Conservation (phyloP, 2,797 vertebrate genomes). For the Hoplostethus mediterraneus region DNA sequence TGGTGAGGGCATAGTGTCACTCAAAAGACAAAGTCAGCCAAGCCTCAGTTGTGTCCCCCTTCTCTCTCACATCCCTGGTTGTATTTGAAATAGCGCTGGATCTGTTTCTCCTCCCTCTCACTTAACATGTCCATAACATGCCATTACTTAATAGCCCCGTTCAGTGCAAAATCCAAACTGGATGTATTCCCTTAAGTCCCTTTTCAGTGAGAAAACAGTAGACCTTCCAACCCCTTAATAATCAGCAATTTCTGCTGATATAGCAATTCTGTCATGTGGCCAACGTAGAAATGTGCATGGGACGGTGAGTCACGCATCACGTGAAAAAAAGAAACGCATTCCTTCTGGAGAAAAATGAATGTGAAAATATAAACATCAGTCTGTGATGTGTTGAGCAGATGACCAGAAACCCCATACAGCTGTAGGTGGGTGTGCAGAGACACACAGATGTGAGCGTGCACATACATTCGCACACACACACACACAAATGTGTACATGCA, state of each 20-base stretch:
- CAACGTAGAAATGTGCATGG: slow-evolving; percentile 4
- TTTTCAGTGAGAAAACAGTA: slow-evolving; percentile 10
- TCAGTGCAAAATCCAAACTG: slow-evolving; percentile 28
- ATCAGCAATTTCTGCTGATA: slow-evolving; percentile 48
- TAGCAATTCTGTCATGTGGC: background rate
- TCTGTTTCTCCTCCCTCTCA: no score
- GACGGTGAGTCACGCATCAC: slow-evolving; percentile 42
- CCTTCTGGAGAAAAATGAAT: slow-evolving; percentile 19
- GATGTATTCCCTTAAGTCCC: slow-evolving; percentile 7
- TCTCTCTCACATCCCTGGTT: no score
- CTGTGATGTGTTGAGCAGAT: slow-evolving; percentile 60
- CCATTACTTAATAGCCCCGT: slow-evolving; percentile 18
- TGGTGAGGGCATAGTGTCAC: no score
- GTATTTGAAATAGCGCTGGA: no score
- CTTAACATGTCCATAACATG: slow-evolving; percentile 35
- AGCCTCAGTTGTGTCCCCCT: no score
- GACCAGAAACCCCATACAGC: slow-evolving; percentile 29
- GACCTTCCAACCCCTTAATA: slow-evolving; percentile 3
- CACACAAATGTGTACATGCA: background rate
- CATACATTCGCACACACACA: slow-evolving; percentile 11
- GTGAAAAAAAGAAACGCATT: slow-evolving; percentile 4
- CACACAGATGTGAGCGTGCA: background rate
- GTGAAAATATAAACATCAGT: slow-evolving; percentile 46
- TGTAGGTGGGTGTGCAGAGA: slow-evolving; percentile 3
- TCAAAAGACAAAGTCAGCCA: no score